Conservation (phyloP, 92 coral and sea anemone genomes). For the Zoanthus sansibaricus region DNA sequence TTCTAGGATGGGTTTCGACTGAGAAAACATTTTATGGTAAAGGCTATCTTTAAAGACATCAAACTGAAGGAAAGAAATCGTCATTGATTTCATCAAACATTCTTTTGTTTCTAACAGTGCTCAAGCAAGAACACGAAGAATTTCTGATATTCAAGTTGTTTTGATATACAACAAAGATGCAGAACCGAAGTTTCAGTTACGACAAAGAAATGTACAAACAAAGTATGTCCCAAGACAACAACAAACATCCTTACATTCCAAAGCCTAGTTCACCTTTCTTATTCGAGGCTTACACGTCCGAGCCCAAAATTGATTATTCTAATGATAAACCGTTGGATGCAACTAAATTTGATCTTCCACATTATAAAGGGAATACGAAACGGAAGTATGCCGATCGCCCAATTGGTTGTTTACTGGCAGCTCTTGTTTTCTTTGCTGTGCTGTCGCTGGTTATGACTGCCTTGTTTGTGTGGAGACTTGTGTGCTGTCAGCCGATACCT, state of each 20-base stretch:
- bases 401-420: conserved; percentile 28
- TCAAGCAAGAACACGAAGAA: conserved; percentile 3
- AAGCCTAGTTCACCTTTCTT: conserved; percentile 42
- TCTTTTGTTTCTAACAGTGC: conserved; percentile 6
- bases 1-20: no score
- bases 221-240: conserved; percentile 39
- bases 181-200: conserved; percentile 39
- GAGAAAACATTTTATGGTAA: no score
- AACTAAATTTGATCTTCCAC: conserved; percentile 41
- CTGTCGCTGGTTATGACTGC: conserved; percentile 61
- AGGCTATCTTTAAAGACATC: no score
- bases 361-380: conserved; percentile 28
- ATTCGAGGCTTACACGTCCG: conserved; percentile 6
- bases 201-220: conserved; percentile 31
- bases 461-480: conserved; percentile 46
- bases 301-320: conserved; percentile 3
- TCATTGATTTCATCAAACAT: not conserved
- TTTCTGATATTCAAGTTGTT: not conserved
- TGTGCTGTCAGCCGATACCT: conserved; percentile 6
- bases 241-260: conserved; percentile 27
- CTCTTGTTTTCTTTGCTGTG: conserved; percentile 44
- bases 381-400: conserved; percentile 23
- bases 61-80: no score
- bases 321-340: not conserved
- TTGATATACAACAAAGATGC: conserved; percentile 28